Evolutionary conservation across 2,113 vertebrate genomes (phyloP).

Genomic region (Acanthochromis polyacanthus): DNA sequence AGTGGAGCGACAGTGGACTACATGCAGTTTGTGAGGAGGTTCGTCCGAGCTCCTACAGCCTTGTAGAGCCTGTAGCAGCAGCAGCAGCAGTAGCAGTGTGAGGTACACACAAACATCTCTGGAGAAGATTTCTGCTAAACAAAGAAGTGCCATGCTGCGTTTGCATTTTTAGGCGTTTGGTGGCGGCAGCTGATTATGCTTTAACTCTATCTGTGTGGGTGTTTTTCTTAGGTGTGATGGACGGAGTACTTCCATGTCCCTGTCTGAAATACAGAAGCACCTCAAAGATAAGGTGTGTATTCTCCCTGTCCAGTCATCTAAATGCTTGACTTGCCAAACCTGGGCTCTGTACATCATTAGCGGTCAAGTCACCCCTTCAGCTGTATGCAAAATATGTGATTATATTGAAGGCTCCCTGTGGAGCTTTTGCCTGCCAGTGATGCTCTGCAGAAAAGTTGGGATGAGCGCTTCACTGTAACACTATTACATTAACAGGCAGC

Average conservation of each 20-base stretch:
- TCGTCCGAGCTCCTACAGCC: constrained; percentile 13
- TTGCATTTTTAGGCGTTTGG: neutral
- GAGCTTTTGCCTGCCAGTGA: too few species aligned
- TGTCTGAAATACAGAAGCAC: constrained; percentile 76
- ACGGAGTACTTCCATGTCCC: constrained; percentile 34
- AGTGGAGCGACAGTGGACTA: constrained; percentile 38
- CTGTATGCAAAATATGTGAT: too few species aligned
- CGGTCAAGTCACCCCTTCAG: neutral
- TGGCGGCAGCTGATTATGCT: neutral
- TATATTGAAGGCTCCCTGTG: too few species aligned
- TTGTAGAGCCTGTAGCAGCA: neutral
- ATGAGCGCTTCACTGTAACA: too few species aligned
- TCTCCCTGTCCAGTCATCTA: neutral
- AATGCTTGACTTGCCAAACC: neutral
- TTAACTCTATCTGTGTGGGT: neutral
- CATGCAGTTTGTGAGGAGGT: constrained; percentile 48
- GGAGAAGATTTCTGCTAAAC: neutral
- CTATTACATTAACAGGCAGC: too few species aligned
- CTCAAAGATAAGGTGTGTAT: constrained; percentile 75
- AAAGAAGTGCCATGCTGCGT: neutral
- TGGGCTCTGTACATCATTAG: neutral
- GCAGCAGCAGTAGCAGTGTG: neutral
- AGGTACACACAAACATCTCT: constrained; percentile 11
- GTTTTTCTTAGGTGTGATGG: constrained; percentile 56
- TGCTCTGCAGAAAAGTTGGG: too few species aligned